Evolutionary conservation across 2,888 invertebrate genomes (phyloP).

Genomic region (Synergus japonicus): DNA sequence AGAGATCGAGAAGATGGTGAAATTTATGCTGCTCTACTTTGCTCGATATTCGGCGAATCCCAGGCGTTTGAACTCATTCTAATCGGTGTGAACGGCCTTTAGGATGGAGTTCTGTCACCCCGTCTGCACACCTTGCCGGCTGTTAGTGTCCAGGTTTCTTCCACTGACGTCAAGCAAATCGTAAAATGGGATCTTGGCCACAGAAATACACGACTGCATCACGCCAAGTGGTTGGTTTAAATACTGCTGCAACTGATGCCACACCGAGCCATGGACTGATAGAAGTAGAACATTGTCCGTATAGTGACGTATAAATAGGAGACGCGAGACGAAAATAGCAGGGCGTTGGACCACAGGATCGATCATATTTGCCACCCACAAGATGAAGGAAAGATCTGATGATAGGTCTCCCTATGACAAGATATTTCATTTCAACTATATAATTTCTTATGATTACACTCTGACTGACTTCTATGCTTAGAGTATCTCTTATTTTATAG

Average conservation of each 20-base stretch:
- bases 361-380: constrained; percentile 54
- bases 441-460: constrained; percentile 11
- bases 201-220: constrained; percentile 64
- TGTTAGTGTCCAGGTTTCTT: constrained; percentile 47
- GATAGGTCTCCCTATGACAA: constrained; percentile 14
- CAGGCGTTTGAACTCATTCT: constrained; percentile 59
- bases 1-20: constrained; percentile 2
- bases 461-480: background rate
- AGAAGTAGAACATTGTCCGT: constrained; percentile 74
- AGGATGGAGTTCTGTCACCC: constrained; percentile 56
- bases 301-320: constrained; percentile 70
- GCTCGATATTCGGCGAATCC: constrained; percentile 30
- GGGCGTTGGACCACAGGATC: constrained; percentile 72
- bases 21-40: background rate
- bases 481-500: background rate
- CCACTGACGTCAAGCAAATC: constrained; percentile 68
- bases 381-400: constrained; percentile 30
- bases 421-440: constrained; percentile 19
- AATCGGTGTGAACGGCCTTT: constrained; percentile 58
- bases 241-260: constrained; percentile 62
- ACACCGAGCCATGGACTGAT: constrained; percentile 61
- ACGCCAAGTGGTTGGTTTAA: constrained; percentile 61
- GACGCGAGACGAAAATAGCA: constrained; percentile 67
- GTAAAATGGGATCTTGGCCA: constrained; percentile 63
- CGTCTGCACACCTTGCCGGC: constrained; percentile 45